phyloP scores from a whole-genome alignment of 64 coral and sea anemone genomes.

The Astreopora myriophthalma region DNA sequence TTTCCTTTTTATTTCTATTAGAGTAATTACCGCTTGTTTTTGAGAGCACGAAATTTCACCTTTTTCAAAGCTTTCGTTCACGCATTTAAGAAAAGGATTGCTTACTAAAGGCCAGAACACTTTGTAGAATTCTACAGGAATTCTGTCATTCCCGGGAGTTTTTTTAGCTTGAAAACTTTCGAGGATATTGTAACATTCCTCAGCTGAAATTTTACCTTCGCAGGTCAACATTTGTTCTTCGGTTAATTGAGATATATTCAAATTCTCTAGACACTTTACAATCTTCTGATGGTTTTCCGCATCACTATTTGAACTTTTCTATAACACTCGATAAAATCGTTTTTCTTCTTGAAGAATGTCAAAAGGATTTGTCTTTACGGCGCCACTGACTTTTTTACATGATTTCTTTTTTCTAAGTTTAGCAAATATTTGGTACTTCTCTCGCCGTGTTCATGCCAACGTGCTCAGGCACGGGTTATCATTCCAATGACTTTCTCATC shows the following conservation, averaged over 20 bases:
- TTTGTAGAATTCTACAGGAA: conserved; percentile 55
- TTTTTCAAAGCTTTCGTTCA: conserved; percentile 21
- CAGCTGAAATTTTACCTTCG: conserved; percentile 1
- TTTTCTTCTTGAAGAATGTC: background rate
- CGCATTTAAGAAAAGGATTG: conserved; percentile 3
- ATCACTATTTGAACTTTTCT: background rate
- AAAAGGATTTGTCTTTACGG: background rate
- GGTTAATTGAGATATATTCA: background rate
- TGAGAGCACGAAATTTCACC: conserved; percentile 7
- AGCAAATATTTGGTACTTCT: conserved; percentile 36
- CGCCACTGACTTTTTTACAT: background rate
- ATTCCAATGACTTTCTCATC: background rate
- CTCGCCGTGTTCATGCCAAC: conserved; percentile 13
- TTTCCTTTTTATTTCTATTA: background rate
- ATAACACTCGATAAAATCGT: conserved; percentile 5
- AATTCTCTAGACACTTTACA: background rate
- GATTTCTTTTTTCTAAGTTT: conserved; percentile 45
- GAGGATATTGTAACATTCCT: background rate
- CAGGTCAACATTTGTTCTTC: background rate
- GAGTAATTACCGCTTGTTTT: background rate
- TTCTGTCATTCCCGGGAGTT: conserved; percentile 25
- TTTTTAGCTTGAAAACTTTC: background rate
- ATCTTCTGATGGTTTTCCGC: background rate
- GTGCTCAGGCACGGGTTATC: background rate
- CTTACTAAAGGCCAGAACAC: conserved; percentile 23